These are phyloP conservation scores for Tympanoctomys barrerae DNA, from an alignment of 2,797 vertebrate species.

Conservation along the genomic window DNA sequence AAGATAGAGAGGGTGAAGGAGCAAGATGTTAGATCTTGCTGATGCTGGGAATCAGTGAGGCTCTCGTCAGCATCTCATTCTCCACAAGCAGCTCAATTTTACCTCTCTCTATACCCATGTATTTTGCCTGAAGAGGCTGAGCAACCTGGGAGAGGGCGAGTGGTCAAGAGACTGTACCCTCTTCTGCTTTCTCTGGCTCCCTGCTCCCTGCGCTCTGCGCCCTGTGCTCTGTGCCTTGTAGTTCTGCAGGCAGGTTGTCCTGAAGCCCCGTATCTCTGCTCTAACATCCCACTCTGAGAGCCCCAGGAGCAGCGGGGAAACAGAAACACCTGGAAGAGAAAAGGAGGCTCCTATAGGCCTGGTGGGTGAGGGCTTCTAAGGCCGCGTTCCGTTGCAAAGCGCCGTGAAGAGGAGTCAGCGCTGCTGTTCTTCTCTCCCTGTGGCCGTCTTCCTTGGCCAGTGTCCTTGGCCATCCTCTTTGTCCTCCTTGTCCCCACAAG, in stretches of 20 bases:
- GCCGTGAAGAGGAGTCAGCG: background rate
- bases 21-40: slow-evolving; percentile 18
- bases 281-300: background rate
- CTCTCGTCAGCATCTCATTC: slow-evolving; percentile 26
- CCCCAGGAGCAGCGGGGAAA: background rate
- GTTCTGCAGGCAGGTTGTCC: background rate
- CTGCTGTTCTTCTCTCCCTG: rapidly evolving
- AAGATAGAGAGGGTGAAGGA: slow-evolving; percentile 14
- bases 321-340: background rate
- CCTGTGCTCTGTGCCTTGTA: background rate
- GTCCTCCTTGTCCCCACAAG: background rate
- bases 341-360: background rate
- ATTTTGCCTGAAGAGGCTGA: background rate
- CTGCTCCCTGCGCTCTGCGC: background rate
- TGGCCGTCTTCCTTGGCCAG: background rate
- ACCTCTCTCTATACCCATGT: slow-evolving; percentile 21
- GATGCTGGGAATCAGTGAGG: background rate
- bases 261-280: background rate
- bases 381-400: background rate
- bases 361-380: background rate
- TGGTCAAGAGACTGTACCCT: background rate
- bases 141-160: background rate
- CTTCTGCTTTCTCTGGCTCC: background rate
- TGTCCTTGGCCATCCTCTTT: background rate
- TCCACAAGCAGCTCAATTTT: slow-evolving; percentile 69